Base-by-base conservation (phyloP, 2,113 vertebrate species). In the Phodopus roborovskii region DNA sequence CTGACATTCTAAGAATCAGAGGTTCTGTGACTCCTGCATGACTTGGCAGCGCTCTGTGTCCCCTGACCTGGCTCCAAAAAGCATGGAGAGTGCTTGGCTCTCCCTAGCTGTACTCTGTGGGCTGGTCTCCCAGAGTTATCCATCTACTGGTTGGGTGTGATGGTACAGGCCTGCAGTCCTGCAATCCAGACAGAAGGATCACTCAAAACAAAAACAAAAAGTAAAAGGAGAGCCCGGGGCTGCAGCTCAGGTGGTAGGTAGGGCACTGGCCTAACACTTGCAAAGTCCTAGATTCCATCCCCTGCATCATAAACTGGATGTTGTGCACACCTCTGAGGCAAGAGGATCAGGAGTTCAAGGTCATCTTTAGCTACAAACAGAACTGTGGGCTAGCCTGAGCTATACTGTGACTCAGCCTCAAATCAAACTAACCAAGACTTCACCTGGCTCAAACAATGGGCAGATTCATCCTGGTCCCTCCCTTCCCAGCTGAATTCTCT, bases 1-100 rank as follows among this genome's bases (percentile, higher is more conserved):
- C 77, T 48, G 30, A 85, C 78, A 60, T 86, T 97, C 91, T 94
- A 74, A n/a, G 91, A 89, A 78, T 95, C 45, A 11, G 15, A 48
- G 81, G 83, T 81, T 85, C 77, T 77, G 5, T 42, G 89, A 96
- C 84, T 92, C 74, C 75, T 36, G 19, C 4, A 24, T 73, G 22
- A 33, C 39, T n/a, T 19, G 10, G 66, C 88, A 1, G 1, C 73
- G 4, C 60, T 86, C 74, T 45, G 13, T 92, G 87, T 75, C 77
- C 73, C 53, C 73, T 86, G 53, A 91, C 74, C 81, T 16, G 68
- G 7, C 85, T 97, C n/a, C 53, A 73, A 22, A 88, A 79, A 68
- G 64, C 22, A 5, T n/a, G 68, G 60, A 10, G 60, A 95, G 64
- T 24, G 73, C n/a, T 24, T 66, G 66, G 33, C 39, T 92, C 60